These are phyloP conservation scores for Petrocephalus zakoni DNA, from an alignment of 2,113 vertebrate genomes.

Conservation along the genomic window DNA sequence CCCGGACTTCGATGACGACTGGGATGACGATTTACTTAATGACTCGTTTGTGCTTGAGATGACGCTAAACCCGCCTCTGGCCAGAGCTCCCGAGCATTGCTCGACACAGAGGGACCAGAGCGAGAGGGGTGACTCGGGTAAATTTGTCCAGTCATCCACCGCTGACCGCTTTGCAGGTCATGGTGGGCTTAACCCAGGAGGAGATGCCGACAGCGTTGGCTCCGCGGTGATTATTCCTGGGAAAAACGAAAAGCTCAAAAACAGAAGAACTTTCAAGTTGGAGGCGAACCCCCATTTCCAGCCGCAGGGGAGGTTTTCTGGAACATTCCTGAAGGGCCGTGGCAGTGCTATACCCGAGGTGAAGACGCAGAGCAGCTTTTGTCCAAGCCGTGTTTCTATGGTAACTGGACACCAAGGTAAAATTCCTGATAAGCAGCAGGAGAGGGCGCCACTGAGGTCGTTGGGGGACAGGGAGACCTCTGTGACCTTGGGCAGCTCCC, in stretches of 20 bases:
- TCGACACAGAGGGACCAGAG: slow-evolving; percentile 46
- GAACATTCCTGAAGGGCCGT: neutral
- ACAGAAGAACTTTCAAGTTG: slow-evolving; percentile 29
- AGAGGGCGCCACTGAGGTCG: neutral
- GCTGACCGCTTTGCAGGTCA: neutral
- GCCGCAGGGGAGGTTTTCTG: neutral
- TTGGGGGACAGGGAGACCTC: neutral
- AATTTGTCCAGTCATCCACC: neutral
- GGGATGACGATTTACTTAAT: slow-evolving; percentile 70
- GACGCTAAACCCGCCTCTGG: slow-evolving; percentile 63
- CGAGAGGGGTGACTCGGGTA: neutral
- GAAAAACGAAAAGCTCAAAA: slow-evolving; percentile 17
- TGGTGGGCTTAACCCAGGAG: neutral
- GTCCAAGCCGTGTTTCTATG: neutral
- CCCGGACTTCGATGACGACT: slow-evolving; percentile 68
- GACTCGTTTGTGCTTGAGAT: slow-evolving; percentile 74
- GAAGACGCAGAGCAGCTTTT: neutral
- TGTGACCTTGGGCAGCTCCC: rapidly evolving
- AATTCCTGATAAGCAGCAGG: neutral
- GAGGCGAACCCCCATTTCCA: slow-evolving; percentile 36
- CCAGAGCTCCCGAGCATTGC: slow-evolving; percentile 35
- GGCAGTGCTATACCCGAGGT: rapidly evolving
- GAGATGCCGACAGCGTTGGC: neutral
- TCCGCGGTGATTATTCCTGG: neutral
- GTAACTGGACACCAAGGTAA: neutral